Conservation (phyloP, 1,140 invertebrate genomes). For the Rhagoletis zephyria region DNA sequence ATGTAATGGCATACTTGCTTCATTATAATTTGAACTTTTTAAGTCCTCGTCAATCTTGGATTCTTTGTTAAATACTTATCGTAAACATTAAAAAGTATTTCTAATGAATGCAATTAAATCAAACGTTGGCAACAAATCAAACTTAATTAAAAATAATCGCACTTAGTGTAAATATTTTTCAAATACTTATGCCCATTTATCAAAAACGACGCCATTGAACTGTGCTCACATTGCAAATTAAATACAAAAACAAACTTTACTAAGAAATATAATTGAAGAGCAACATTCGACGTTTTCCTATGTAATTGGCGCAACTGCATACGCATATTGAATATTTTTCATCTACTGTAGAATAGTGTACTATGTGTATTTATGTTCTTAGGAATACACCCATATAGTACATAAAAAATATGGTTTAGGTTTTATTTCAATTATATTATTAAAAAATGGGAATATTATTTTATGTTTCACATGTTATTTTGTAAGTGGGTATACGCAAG, state of each 20-base stretch:
- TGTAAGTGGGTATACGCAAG: not conserved
- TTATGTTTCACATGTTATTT: not conserved
- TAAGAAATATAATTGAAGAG: slow-evolving; percentile 22
- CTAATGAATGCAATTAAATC: slow-evolving; percentile 2
- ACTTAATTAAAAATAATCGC: not conserved
- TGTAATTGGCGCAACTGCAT: too few relatives aligned
- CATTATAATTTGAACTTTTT: not conserved
- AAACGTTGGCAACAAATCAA: slow-evolving; percentile 25
- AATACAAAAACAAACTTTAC: slow-evolving; percentile 9
- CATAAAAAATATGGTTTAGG: not conserved
- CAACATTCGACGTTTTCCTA: not conserved
- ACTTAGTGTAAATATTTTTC: not conserved
- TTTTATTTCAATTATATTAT: slow-evolving; percentile 19
- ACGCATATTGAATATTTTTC: too few relatives aligned
- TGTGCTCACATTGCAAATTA: not conserved
- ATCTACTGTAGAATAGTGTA: too few relatives aligned
- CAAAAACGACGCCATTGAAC: not conserved
- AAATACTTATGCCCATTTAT: not conserved
- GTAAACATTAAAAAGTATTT: slow-evolving; percentile 23
- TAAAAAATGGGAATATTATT: slow-evolving; percentile 4
- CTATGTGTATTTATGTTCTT: too few relatives aligned
- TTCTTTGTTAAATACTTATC: slow-evolving; percentile 29
- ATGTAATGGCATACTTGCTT: not conserved
- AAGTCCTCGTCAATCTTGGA: not conserved
- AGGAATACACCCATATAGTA: too few relatives aligned